phyloP scores from a whole-genome alignment of 2,888 invertebrate genomes.

The Neoaliturus tenellus region DNA sequence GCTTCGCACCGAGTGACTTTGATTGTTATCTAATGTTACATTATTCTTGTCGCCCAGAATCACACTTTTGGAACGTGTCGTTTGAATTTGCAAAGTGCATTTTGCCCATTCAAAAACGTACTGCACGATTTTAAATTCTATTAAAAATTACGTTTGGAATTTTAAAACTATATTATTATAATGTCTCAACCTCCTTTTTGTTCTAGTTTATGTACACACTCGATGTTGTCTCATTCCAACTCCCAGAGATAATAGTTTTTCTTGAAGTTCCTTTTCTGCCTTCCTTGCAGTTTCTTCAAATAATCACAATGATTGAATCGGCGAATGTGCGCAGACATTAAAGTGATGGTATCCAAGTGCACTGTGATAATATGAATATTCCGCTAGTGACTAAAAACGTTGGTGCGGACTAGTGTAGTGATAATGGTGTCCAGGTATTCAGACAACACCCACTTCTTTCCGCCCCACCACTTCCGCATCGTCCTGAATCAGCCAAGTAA shows the following conservation, averaged over 20 bases:
- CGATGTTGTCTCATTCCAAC: no score
- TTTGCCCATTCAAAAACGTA: no score
- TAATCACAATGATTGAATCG: not conserved
- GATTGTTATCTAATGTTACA: constrained; percentile 48
- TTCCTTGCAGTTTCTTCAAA: no score
- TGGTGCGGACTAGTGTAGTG: not conserved
- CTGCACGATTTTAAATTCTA: no score
- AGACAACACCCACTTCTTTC: constrained; percentile 47
- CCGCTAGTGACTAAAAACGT: not conserved
- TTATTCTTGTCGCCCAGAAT: constrained; percentile 22
- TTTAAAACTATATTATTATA: no score
- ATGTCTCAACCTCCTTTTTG: no score
- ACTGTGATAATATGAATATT: not conserved
- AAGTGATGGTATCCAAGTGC: not conserved
- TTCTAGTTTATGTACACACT: no score
- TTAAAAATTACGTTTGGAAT: no score
- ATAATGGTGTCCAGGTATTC: constrained; percentile 48
- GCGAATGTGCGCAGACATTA: not conserved
- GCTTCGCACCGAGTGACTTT: not conserved
- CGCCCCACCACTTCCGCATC: constrained; percentile 47
- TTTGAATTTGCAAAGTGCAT: no score
- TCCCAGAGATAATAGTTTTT: no score
- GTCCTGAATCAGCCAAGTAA: constrained; percentile 46
- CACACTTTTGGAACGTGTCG: constrained; percentile 5
- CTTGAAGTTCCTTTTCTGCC: not conserved